Evolutionary conservation across 2,797 vertebrate genomes (phyloP), one percentile per base, ranked within the genome.

Genomic region (Gymnothorax javanicus): DNA sequence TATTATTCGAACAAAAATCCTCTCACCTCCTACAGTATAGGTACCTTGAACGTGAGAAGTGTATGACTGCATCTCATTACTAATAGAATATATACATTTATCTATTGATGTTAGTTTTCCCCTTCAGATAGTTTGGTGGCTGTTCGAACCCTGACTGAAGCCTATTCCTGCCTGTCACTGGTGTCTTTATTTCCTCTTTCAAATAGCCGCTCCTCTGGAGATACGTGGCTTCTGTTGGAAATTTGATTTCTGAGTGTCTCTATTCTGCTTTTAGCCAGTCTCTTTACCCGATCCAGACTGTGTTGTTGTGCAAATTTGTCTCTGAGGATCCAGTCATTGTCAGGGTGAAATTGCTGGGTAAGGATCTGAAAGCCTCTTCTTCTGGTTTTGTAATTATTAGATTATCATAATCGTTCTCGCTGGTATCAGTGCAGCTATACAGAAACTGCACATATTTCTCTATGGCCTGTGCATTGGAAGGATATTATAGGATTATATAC

Each of bases 11-110:
- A 7, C 43, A 77, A 17, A 27, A 23, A 20, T 57, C 1, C 82
- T 67, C 58, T 52, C 59, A 64, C 15, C 20, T 62, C 57, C 25
- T 60, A 62, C n/a, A n/a, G n/a, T n/a, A n/a, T 83, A 71, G 17
- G 56, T 11, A 17, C 67, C 54, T 27, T 58, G 33, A 27, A 52
- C 13, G 52, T 15, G 59, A 59, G 52, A 59, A 62, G 7, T n/a
- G 27, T 60, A 73, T 43, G 62, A 84, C 71, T 50, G 62, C 23
- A 7, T 87, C 67, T 87, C 57, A 59, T 84, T 87, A 60, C 82
- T 43, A 43, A 60, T 20, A 1, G 69, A 75, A 75, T 87, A 67
- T 50, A 84, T 62, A 75, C 73, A 57, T 75, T 77, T 59, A 84
- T 73, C 75, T 84, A 67, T 85, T 2, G n/a, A 84, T 83, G 8